phyloP scores from a whole-genome alignment of 2,888 invertebrate species.

The Drosophila pseudotakahashii region DNA sequence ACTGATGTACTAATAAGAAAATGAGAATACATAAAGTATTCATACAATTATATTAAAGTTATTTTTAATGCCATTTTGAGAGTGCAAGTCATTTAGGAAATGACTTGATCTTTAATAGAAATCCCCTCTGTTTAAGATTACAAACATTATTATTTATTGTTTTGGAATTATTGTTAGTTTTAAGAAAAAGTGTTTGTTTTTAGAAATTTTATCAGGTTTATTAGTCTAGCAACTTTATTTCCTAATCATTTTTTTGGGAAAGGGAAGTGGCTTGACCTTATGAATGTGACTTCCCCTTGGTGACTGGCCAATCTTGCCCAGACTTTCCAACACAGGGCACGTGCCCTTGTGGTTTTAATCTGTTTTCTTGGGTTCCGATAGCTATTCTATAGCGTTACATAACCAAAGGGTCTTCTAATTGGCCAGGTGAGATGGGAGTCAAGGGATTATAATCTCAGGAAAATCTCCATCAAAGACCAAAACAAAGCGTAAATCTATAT shows the following conservation, averaged over 20 bases:
- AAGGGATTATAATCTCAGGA: background rate
- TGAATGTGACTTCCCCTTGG: background rate
- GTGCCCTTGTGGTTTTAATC: conserved; percentile 16
- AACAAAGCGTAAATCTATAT: conserved; percentile 10
- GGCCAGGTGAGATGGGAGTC: conserved; percentile 6
- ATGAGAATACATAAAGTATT: no score
- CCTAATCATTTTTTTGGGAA: background rate
- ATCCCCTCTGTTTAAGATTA: no score
- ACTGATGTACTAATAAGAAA: no score
- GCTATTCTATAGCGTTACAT: conserved; percentile 12
- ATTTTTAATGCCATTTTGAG: no score
- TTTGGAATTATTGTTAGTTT: no score
- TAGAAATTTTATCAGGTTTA: no score
- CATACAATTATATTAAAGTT: no score
- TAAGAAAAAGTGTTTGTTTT: no score
- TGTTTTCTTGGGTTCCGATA: conserved; percentile 20
- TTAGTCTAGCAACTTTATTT: no score
- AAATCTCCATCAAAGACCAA: conserved; percentile 7
- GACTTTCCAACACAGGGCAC: conserved; percentile 12
- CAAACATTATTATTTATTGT: no score
- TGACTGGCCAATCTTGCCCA: conserved; percentile 34
- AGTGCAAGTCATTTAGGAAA: no score
- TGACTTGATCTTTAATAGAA: no score
- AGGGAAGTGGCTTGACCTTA: conserved; percentile 11
- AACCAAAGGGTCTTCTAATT: conserved; percentile 4